Evolutionary conservation across 2,113 vertebrate genomes (phyloP), one percentile per base, ranked within the genome.

Genomic region (Tupaia chinensis): DNA sequence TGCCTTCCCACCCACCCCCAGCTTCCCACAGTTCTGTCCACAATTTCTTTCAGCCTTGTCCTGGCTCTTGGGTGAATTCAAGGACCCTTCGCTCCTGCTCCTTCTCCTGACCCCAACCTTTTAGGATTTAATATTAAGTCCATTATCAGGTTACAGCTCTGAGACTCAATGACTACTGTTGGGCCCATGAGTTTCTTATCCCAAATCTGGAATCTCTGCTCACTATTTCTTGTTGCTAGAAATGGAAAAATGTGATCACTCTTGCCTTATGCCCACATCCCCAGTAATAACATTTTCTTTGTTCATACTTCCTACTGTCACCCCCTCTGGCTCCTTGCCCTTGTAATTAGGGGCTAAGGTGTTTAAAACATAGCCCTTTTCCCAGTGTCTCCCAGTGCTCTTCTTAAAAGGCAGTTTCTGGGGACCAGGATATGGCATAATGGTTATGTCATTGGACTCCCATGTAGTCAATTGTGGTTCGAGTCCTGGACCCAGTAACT

Each of bases 91-190:
- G 58, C 13, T 83, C 66, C 63, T 13, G 88, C 4, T 88, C 58
- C 60, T 81, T 72, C 27, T 22, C 54, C 19, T 11, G 10, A 4
- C 61, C 32, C 23, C n/a, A 69, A 0, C 29, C 44, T 78, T 56
- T 83, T 63, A 25, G 34, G 23, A 78, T 17, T 95, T 89, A 69
- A 5, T 3, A 89, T 84, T 92, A 95, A 90, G 66, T 82, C 22
- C 66, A 56, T 32, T 27, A 32, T 32, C 77, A 66, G 19, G 12
- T 44, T 68, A 53, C 61, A 10, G 34, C 5, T 92, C 22, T 58
- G 87, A 76, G 22, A 77, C 19, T 82, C 25, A 11, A 5, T 78
- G 58, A 82, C n/a, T 32, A 72, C 20, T 22, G 2, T 19, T 61
- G 9, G 7, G 70, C 11, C 3, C 20, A 7, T n/a, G n/a, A 32